phyloP scores from a whole-genome alignment of 1,140 invertebrate species.

The Acyrthosiphon pisum region DNA sequence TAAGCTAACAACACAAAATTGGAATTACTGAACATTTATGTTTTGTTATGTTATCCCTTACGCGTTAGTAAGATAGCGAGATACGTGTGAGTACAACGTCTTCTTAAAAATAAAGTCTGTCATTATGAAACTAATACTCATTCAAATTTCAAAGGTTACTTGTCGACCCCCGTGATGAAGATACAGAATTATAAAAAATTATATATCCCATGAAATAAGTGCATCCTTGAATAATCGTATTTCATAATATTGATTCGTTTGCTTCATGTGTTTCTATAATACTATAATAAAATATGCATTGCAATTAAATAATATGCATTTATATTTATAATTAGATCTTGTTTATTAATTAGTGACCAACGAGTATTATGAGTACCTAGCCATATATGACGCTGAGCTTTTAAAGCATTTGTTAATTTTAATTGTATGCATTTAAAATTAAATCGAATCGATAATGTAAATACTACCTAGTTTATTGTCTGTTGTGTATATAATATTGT shows the following conservation, averaged over 20 bases:
- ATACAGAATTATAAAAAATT: neutral
- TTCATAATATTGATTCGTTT: neutral
- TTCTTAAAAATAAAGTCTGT: too few species aligned
- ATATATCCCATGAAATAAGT: neutral
- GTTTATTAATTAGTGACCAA: neutral
- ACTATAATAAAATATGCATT: neutral
- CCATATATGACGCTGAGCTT: neutral
- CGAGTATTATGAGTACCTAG: neutral
- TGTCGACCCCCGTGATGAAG: neutral
- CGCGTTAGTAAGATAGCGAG: too few species aligned
- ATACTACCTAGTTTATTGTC: neutral
- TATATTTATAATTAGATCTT: neutral
- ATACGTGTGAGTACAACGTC: too few species aligned
- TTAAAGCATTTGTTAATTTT: neutral
- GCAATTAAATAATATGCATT: too few species aligned
- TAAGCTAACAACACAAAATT: neutral
- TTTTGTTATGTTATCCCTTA: too few species aligned
- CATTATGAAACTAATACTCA: neutral
- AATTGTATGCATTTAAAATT: neutral
- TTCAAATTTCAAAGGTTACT: neutral
- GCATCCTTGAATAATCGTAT: slow-evolving; percentile 33
- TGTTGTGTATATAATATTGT: neutral
- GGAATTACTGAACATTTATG: too few species aligned
- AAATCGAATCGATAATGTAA: neutral
- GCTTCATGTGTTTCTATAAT: neutral